Base-by-base conservation (phyloP, 1,140 invertebrate genomes). In the Drosophila carrolli region DNA sequence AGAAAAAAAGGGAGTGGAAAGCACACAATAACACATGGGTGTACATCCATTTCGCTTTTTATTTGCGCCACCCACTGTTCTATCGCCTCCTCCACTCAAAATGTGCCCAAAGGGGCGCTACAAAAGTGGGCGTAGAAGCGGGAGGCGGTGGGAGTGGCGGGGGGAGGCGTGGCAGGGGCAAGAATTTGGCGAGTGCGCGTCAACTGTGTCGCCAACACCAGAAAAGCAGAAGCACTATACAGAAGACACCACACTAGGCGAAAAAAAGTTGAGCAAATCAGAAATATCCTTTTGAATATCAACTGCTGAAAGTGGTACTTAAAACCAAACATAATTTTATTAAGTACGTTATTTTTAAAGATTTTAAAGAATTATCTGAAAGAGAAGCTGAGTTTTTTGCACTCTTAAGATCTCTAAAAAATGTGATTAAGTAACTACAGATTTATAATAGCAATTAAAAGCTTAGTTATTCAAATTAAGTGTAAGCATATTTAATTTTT, bases 161-260 rank as follows among this genome's bases (percentile, higher is more conserved):
- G 1, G 9, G 6, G 38, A 10, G 13, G 32, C 40, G 32, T 37
- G 40, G 47, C 10, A 43, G 55, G 75, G 48, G 51, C 60, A 75
- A 56, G 59, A 72, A 72, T 81, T 81, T 81, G 66, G 73, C 58
- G 79, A 81, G 74, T 60, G 70, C 62, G 79, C 78, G 72, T 75
- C 73, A 81, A 81, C 74, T 81, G 72, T 81, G 78, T 81, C 78
- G 73, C 78, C 66, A 75, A 56, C 70, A 72, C 55, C 70, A 72
- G 55, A 48, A 40, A 2, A 35, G 29, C 48, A 29, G 11, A n/a
- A 66, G 13, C 44, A 66, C 60, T 61, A 37, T 1, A 14, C 23
- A 13, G 5, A 48, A 23, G 46, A 48, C 7, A 48, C 19, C 9
- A 35, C 50, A 51, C 50, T 51, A 27, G 5, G 9, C 8, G 14